A percentile compares a stretch with the other conserved stretches of the same genome.
Evolutionary conservation across 1,140 invertebrate genomes (phyloP).

Genomic region (Oryctes rhinoceros): DNA sequence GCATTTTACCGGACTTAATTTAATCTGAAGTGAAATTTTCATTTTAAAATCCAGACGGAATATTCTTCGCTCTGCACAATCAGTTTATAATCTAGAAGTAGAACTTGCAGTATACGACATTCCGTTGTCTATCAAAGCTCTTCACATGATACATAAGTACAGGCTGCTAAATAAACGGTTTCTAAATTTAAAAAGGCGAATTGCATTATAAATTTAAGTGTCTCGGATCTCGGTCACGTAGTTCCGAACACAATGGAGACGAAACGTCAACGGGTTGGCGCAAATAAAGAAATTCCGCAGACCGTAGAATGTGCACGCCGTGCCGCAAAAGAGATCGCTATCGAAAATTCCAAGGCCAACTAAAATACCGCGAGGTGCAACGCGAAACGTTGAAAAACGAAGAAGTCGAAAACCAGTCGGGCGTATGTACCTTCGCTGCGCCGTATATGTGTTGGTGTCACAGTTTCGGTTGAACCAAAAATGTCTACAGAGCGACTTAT

Average conservation of each 20-base stretch:
- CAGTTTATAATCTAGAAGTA: no score
- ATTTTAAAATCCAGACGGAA: no score
- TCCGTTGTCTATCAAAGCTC: no score
- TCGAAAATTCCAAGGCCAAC: slow-evolving; percentile 19
- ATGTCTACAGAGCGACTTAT: not conserved
- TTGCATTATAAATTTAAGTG: slow-evolving; percentile 5
- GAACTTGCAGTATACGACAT: no score
- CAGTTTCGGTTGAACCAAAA: not conserved
- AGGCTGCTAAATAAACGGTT: not conserved
- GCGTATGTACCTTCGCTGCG: not conserved
- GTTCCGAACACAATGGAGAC: slow-evolving; percentile 4
- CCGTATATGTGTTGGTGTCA: not conserved
- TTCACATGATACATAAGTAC: no score
- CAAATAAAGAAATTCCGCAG: slow-evolving; percentile 15
- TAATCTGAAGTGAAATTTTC: no score
- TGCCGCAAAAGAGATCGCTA: slow-evolving; percentile 5
- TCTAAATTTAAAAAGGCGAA: not conserved
- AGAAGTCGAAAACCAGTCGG: not conserved
- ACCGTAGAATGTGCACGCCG: not conserved
- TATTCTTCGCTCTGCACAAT: no score
- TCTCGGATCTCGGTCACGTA: slow-evolving; percentile 13
- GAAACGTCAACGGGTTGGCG: slow-evolving; percentile 12
- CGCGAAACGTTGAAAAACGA: slow-evolving; percentile 6
- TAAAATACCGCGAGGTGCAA: slow-evolving; percentile 6
- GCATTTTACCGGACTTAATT: no score